Evolutionary conservation across 1,140 invertebrate species (phyloP), one percentile per base, ranked within the genome.

Genomic region (Teleogryllus occipitalis): DNA sequence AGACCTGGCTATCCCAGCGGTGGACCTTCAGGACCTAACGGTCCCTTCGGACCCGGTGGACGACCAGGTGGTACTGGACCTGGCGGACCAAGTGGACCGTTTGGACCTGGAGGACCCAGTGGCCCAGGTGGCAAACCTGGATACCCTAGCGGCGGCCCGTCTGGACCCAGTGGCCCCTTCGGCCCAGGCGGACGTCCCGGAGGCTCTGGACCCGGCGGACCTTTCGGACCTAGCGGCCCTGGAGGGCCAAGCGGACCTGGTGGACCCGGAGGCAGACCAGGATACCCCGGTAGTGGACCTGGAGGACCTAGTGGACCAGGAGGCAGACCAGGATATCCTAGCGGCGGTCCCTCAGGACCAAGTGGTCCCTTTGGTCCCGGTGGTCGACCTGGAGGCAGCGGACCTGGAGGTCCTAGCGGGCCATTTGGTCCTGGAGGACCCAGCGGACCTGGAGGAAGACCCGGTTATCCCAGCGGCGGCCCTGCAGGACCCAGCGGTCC

Each of bases 361-460:
- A 80, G 78, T 48, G 81, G 81, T 8, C 80, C n/a, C n/a, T n/a
- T n/a, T n/a, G 65, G n/a, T 22, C 82, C 78, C 54, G 54, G 21
- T 7, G 22, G 22, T 18, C 81, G 77, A 73, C 8, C 47, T 7
- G 82, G 83, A 74, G 79, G 82, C 47, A 65, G 74, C 47, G 82
- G 81, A 74, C 81, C 82, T 4, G 46, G 47, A 49, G 79, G 80
- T 12, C 74, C 8, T 0, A 47, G 65, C 22, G 77, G 80, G n/a
- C 78, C 78, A 82, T 81, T 82, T 80, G 81, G 82, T 47, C 47
- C 46, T n/a, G 82, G 82, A 49, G 84, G 83, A 78, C 82, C 83
- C 76, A 82, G 83, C 79, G 82, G 82, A 7, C 82, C 83, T 82
- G 82, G 77, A 80, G 82, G 75, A 49, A 81, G 80, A 21, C 81